Evolutionary conservation across 2,888 invertebrate species (phyloP).

Genomic region (Anticlea derivata): DNA sequence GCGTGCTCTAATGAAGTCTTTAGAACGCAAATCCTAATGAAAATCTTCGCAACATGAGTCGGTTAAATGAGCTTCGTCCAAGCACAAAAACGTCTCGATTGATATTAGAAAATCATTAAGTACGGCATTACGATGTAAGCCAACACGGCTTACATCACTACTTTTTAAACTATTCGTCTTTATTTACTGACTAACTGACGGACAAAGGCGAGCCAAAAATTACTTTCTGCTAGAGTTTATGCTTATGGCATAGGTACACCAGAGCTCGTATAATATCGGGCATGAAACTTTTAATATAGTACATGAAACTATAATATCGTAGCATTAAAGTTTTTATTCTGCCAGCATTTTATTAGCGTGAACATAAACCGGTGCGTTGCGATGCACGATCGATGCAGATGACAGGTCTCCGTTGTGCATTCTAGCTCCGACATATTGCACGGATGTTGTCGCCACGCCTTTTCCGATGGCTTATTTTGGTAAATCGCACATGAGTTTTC

Average conservation of each 20-base stretch:
- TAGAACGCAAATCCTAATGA: conserved; percentile 58
- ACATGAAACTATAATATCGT: too few relatives aligned
- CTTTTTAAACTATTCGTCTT: too few relatives aligned
- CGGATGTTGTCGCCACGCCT: conserved; percentile 51
- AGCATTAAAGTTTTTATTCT: too few relatives aligned
- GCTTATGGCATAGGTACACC: too few relatives aligned
- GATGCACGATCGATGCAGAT: conserved; percentile 30
- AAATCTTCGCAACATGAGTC: conserved; percentile 56
- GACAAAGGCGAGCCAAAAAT: too few relatives aligned
- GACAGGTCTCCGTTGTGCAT: conserved; percentile 48
- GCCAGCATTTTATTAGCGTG: background rate
- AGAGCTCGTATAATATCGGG: too few relatives aligned
- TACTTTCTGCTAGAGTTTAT: too few relatives aligned
- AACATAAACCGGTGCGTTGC: conserved; percentile 39
- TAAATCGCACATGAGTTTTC: conserved; percentile 36
- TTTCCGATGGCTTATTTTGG: conserved; percentile 56
- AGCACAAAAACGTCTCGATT: conserved; percentile 52
- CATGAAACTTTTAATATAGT: too few relatives aligned
- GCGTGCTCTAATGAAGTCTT: conserved; percentile 65
- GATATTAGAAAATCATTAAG: conserved; percentile 62
- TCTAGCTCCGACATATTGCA: conserved; percentile 50
- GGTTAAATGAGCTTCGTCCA: conserved; percentile 59
- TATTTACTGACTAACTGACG: too few relatives aligned
- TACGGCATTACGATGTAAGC: too few relatives aligned
- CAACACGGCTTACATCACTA: too few relatives aligned